A percentile compares a stretch with the other conserved stretches of the same genome.
phyloP scores from a whole-genome alignment of 2,797 vertebrate genomes.

The Scyliorhinus canicula region DNA sequence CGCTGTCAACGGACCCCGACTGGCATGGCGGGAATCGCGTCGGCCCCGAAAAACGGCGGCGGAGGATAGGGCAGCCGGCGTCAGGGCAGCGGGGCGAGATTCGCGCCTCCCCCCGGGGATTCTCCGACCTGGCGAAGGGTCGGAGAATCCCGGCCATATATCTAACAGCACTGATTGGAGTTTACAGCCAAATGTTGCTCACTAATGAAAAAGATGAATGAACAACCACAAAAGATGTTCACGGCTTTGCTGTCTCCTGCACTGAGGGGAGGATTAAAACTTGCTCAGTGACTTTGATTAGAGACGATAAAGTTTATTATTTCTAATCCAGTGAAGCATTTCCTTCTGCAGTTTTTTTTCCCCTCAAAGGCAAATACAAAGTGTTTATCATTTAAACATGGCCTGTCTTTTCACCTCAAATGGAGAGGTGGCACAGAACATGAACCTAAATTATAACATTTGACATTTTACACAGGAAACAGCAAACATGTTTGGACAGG shows the following conservation, averaged over 20 bases:
- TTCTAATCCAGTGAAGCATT: neutral
- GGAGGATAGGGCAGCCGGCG: no score
- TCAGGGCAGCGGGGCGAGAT: no score
- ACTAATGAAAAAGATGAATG: neutral
- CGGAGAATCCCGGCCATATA: no score
- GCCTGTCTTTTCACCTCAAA: neutral
- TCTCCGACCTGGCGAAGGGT: no score
- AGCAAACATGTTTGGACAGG: constrained; percentile 9
- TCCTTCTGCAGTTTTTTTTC: neutral
- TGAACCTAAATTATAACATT: neutral
- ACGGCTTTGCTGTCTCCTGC: neutral
- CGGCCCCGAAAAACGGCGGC: no score
- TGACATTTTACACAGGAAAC: neutral
- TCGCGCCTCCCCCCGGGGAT: no score
- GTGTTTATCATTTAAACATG: neutral
- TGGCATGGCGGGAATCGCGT: no score
- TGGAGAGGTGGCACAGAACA: neutral
- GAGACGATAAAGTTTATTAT: no score
- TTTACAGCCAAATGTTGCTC: neutral
- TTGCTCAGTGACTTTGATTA: neutral
- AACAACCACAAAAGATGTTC: neutral
- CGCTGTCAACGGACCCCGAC: no score
- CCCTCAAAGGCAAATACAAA: neutral
- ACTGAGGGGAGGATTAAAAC: neutral
- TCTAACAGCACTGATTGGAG: no score